Evolutionary conservation across 2,888 invertebrate species (phyloP).

Genomic region (Drosophila lacicola): DNA sequence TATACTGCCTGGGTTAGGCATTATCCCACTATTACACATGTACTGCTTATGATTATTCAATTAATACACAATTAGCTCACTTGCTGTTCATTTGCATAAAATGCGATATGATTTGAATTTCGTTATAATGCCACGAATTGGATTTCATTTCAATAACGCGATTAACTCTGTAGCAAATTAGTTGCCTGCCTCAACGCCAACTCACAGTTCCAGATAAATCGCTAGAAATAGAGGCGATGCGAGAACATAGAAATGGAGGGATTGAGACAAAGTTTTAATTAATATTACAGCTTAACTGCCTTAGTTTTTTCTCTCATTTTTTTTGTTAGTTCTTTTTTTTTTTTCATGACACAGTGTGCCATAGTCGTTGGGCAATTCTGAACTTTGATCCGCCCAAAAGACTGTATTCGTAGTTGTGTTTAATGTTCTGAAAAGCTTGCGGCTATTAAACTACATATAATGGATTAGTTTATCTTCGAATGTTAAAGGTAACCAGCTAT

Average conservation of each 20-base stretch:
- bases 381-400: constrained; percentile 15
- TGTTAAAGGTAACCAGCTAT: background rate
- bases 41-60: constrained; percentile 56
- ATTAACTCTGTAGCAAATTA: constrained; percentile 70
- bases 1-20: constrained; percentile 17
- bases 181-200: constrained; percentile 45
- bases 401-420: constrained; percentile 10
- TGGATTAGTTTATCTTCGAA: constrained; percentile 13
- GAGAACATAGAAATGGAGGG: background rate
- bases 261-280: constrained; percentile 66
- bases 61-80: constrained; percentile 74
- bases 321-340: background rate
- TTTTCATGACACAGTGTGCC: constrained; percentile 31
- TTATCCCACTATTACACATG: constrained; percentile 60
- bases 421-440: constrained; percentile 33
- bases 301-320: constrained; percentile 3
- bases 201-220: constrained; percentile 32
- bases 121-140: constrained; percentile 37
- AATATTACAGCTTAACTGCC: constrained; percentile 62
- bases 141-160: constrained; percentile 62
- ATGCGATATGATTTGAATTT: constrained; percentile 63
- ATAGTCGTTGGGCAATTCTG: constrained; percentile 7
- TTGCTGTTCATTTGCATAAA: constrained; percentile 65
- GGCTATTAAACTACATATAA: constrained; percentile 15
- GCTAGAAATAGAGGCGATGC: constrained; percentile 22